Evolutionary conservation across 2,888 invertebrate species (phyloP), one percentile per base, ranked within the genome.

Genomic region (Chalcis sispes): DNA sequence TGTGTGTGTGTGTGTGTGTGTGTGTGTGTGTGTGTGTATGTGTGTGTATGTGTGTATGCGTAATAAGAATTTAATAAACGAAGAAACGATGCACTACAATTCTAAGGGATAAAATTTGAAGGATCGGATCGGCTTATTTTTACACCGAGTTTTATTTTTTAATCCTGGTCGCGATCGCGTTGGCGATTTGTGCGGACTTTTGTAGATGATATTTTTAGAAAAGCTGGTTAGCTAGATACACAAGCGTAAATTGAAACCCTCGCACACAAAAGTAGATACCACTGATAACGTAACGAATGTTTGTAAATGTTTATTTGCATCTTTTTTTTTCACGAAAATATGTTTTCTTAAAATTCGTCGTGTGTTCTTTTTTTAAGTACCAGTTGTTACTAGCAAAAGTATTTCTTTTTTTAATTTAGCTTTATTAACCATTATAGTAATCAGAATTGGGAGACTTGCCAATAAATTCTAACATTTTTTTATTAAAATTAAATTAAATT

Each of bases 201-300:
- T 82, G 79, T 81, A 81, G 75, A 71, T 25, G 72, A 74, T 85
- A 86, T 85, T 85, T 86, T 85, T 86, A 85, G 84, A 81, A 64
- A 77, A 79, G 80, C 82, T 84, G 82, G 83, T 83, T 81, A 82
- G 81, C 82, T 8, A 20, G 42, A 25, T 8, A 18, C 40, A 46
- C 5, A 15, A 36, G 18, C 3, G 7, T 18, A 2, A 36, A 7
- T 7, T 32, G 32, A 18, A 20, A 36, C 25, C 27, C 48, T 18
- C 48, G 13, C n/a, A 29, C 50, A 20, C 8, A 29, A 29, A 59
- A 15, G 8, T n/a, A 23, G 4, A 15, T 32, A 32, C 13, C 10
- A 3, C 2, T n/a, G n/a, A n/a, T n/a, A n/a, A n/a, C 40, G 59
- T 5, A 4, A 27, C 42, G 23, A n/a, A 36, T 13, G 40, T 20